Evolutionary conservation across 2,888 invertebrate species (phyloP).

Genomic region (Romanomermis culicivorax): DNA sequence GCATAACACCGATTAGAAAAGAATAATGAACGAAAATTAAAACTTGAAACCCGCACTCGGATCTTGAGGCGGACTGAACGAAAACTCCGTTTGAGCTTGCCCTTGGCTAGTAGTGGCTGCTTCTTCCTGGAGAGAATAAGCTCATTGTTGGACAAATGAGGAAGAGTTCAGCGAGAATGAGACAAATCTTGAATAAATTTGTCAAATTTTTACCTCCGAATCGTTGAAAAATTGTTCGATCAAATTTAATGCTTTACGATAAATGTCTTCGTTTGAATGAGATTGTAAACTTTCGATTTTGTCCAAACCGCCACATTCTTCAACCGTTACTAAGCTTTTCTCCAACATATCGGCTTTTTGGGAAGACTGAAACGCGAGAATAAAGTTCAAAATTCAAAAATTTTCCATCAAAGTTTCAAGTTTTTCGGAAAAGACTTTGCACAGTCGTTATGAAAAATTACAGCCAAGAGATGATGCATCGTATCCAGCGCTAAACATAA

Average conservation of each 20-base stretch:
- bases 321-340: constrained; percentile 53
- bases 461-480: not conserved
- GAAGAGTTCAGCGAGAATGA: too few relatives aligned
- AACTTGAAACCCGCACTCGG: too few relatives aligned
- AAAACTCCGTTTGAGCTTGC: too few relatives aligned
- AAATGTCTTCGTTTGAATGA: constrained; percentile 35
- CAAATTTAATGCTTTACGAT: constrained; percentile 32
- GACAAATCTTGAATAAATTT: too few relatives aligned
- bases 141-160: too few relatives aligned
- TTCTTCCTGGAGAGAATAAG: too few relatives aligned
- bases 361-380: constrained; percentile 42
- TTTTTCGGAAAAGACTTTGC: not conserved
- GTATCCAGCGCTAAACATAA: too few relatives aligned
- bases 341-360: constrained; percentile 53
- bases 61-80: too few relatives aligned
- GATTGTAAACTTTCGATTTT: constrained; percentile 35
- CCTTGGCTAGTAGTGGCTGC: too few relatives aligned
- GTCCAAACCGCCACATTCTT: constrained; percentile 52
- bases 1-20: too few relatives aligned
- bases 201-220: too few relatives aligned
- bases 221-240: constrained; percentile 35
- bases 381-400: not conserved
- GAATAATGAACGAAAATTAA: too few relatives aligned
- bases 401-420: not conserved
- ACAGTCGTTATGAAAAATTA: not conserved